These are phyloP conservation scores for Podarcis raffonei DNA, from an alignment of 2,113 vertebrate species.

Conservation along the genomic window DNA sequence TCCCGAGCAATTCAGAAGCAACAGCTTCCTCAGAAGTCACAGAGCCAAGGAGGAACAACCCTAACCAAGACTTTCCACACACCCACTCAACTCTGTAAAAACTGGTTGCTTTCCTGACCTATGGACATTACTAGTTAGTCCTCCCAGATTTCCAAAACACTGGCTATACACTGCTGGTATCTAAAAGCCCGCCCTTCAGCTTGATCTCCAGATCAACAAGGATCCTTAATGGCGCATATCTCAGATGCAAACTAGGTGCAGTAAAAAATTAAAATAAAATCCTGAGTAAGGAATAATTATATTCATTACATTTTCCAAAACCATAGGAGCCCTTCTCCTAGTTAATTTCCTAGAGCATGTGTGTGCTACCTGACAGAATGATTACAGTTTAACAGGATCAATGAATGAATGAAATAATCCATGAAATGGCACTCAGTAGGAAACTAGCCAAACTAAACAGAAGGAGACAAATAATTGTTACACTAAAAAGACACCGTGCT, in stretches of 20 bases:
- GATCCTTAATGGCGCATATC: background rate
- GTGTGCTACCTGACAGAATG: background rate
- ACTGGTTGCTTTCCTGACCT: background rate
- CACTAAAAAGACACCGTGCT: background rate
- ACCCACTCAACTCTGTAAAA: background rate
- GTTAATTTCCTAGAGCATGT: background rate
- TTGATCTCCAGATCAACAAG: background rate
- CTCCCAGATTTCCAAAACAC: background rate
- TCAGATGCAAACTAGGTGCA: background rate
- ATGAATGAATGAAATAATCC: background rate
- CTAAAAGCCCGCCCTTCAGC: background rate
- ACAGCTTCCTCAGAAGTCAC: background rate
- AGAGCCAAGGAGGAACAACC: background rate
- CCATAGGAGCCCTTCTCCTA: background rate
- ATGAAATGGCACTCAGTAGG: background rate
- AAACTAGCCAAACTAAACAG: background rate
- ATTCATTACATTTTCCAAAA: background rate
- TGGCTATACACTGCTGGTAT: background rate
- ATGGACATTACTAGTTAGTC: background rate
- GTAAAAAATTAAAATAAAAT: background rate
- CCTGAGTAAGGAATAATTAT: background rate
- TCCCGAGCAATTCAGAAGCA: background rate
- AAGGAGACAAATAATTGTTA: background rate
- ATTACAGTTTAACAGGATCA: background rate
- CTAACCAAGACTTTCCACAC: background rate